Percentiles rank a stretch among this genome's conserved stretches.
Conservation (phyloP, 2,797 vertebrate genomes). For the Tenualosa ilisha region DNA sequence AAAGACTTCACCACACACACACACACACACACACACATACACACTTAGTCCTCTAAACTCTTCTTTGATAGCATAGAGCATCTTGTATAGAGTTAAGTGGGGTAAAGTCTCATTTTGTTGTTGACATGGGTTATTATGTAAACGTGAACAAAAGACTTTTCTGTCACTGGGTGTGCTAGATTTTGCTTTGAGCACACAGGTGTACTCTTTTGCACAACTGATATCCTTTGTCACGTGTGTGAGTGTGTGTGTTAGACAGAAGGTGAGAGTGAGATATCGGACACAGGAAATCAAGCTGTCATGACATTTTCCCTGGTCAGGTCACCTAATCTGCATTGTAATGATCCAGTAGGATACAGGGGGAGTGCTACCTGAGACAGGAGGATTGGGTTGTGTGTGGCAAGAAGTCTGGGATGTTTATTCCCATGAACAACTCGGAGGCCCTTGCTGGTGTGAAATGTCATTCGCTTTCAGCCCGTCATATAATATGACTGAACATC, state of each 20-base stretch:
- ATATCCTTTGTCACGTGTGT: no score
- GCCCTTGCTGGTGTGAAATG: background rate
- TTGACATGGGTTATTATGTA: no score
- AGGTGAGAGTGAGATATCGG: conserved; percentile 38
- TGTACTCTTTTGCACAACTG: no score
- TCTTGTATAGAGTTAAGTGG: no score
- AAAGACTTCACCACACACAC: no score
- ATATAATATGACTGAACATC: background rate
- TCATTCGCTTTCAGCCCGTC: no score
- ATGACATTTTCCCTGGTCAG: background rate
- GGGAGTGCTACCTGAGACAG: background rate
- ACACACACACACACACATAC: no score
- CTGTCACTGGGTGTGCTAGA: background rate
- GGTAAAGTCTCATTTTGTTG: no score
- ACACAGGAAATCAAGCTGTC: conserved; percentile 15
- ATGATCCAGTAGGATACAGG: background rate
- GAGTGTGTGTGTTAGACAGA: background rate
- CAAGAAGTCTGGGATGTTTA: background rate
- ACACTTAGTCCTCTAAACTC: no score
- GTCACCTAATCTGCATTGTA: background rate
- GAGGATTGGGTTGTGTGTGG: background rate
- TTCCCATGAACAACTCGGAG: background rate
- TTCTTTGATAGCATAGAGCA: no score
- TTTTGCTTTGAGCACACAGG: background rate
- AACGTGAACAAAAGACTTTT: background rate